Base-by-base conservation (phyloP, 2,113 vertebrate genomes). In the Muntiacus muntjak region DNA sequence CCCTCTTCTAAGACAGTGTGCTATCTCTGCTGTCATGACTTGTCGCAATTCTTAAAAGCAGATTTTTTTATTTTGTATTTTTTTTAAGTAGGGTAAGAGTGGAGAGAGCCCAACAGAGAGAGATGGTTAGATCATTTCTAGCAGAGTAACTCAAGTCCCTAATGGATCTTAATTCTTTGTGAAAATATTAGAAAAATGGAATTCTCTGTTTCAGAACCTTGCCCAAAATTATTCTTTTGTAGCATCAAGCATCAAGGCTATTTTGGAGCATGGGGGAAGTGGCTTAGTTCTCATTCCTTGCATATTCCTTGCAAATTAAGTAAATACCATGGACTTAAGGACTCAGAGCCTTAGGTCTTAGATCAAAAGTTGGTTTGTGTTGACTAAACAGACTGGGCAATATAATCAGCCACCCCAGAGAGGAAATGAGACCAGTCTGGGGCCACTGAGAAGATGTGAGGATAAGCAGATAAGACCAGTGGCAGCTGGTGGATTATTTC, bases 231-330 rank as follows among this genome's bases (percentile, higher is more conserved):
- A 94, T 98, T 86, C 36, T 98, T 40, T 96, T 91, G 58, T 17
- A 86, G 95, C 89, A 57, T 62, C 98, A 98, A 92, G 71, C 76
- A 95, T 96, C 67, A 86, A 97, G 97, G 97, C 98, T 97, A 97
- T 98, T 95, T 92, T 94, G 97, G 94, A 43, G 71, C 52, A 96
- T 83, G 79, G 96, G 96, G 97, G 67, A 96, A 97, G 97, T 86
- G 92, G 52, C 93, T 94, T 98, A 97, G 98, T 98, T 98, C 88
- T 87, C 98, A 97, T 96, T 97, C 93, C 93, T 98, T 91, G 33
- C 97, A 92, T 82, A 84, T 76, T 57, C 67, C 95, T 98, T 93
- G 83, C 10, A 10, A 92, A 97, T 91, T 84, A 93, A 96, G 52
- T 78, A 95, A 97, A 91, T 89, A 40, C 62, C 50, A 45, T 87